Base-by-base conservation (phyloP, 2,113 vertebrate genomes). In the Camelus dromedarius region DNA sequence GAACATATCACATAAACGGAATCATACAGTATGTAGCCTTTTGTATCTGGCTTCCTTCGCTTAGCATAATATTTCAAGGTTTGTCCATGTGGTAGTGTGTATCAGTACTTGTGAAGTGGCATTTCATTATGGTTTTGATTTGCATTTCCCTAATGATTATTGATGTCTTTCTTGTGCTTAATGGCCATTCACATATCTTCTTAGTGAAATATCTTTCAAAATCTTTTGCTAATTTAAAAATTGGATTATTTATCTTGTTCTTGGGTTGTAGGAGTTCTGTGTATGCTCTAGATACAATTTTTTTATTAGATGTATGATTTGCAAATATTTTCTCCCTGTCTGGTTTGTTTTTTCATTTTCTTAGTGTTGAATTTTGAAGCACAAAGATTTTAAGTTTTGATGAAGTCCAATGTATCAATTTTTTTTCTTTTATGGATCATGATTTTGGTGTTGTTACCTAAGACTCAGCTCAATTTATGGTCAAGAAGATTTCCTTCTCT, bases 141-240 rank as follows among this genome's bases (percentile, higher is more conserved):
- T 85, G 66, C 38, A 67, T 86, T 94, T 96, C 42, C n/a, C 60
- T 81, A 91, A 73, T 67, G 30, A 76, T 66, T 83, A 75, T 56
- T 83, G 69, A 90, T 50, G 19, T 62, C 85, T 72, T 90, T 84
- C 85, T 46, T 93, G 42, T 77, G 42, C 35, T 70, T 75, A 46
- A 62, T 77, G n/a, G 48, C 60, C n/a, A 46, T 62, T 89, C 54
- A 35, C 30, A 5, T 60, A 64, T 75, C 20, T 93, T 76, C 20
- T 79, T 89, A 52, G 38, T 92, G 42, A 88, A 58, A 54, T 75
- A 82, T 22, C 38, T 88, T 52, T 72, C 88, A 1, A 60, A 20
- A 35, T 69, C 20, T 83, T 82, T 76, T 76, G 28, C 16, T 89
- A 26, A 60, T 54, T 96, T 94, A 58, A 15, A 77, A 92, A 76